phyloP scores from a whole-genome alignment of 1,140 invertebrate species.

The Paraescarpia echinospica region DNA sequence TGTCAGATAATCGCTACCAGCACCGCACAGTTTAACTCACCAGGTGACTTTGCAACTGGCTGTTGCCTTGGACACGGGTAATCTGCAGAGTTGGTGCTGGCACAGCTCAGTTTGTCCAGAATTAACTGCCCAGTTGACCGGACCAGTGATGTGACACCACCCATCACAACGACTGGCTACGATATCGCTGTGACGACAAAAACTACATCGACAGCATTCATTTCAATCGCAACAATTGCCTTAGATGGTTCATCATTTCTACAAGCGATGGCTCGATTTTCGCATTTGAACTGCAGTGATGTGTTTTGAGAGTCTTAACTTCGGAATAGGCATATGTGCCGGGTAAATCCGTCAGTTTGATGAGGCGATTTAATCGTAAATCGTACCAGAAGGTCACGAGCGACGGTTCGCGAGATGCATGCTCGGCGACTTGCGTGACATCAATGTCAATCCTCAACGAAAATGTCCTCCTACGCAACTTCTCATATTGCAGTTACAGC shows the following conservation, averaged over 20 bases:
- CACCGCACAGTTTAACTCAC: not conserved
- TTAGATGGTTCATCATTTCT: not conserved
- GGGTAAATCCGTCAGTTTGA: not conserved
- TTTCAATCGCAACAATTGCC: not conserved
- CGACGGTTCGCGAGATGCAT: not conserved
- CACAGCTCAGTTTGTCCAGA: not conserved
- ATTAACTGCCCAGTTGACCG: not conserved
- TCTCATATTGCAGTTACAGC: not conserved
- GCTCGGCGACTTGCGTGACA: not conserved
- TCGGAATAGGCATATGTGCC: not conserved
- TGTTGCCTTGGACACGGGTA: not conserved
- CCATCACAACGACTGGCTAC: not conserved
- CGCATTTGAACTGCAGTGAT: not conserved
- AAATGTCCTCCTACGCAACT: not conserved
- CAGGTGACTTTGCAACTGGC: not conserved
- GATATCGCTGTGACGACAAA: not conserved
- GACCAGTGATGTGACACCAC: not conserved
- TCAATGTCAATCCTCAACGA: not conserved
- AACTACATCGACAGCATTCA: not conserved
- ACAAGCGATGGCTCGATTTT: not conserved
- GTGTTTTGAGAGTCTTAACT: not conserved
- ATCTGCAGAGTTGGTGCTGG: not conserved
- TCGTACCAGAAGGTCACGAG: not conserved
- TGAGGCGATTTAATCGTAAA: not conserved
- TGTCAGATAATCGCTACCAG: not conserved